phyloP scores from a whole-genome alignment of 2,797 vertebrate genomes.

The Cetoscarus ocellatus region DNA sequence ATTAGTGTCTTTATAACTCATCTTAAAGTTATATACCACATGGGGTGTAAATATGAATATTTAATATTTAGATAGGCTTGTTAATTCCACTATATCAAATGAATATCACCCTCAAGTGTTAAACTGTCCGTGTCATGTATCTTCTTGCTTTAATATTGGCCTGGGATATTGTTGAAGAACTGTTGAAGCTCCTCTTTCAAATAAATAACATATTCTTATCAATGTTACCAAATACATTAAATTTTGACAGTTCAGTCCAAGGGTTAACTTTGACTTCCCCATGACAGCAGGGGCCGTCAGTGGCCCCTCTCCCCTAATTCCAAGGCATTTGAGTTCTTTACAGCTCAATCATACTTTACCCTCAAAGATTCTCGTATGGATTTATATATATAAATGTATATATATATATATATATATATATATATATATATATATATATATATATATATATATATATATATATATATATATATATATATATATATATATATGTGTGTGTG shows the following conservation, averaged over 20 bases:
- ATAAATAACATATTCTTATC: no score
- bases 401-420: no score
- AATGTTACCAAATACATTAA: no score
- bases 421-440: no score
- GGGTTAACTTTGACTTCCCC: not conserved
- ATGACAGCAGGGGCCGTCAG: not conserved
- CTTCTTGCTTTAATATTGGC: not conserved
- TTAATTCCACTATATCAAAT: not conserved
- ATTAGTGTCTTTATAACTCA: not conserved
- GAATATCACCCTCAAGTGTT: not conserved
- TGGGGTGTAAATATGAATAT: not conserved
- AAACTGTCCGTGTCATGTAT: not conserved
- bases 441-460: no score
- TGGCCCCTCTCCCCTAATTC: not conserved
- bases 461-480: no score
- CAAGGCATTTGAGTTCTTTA: not conserved
- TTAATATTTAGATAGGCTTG: not conserved
- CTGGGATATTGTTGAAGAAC: not conserved
- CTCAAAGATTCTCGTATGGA: no score
- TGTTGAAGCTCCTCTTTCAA: no score
- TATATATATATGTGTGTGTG: no score
- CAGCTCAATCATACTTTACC: not conserved
- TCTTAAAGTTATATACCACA: not conserved
- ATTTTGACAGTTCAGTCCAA: no score
- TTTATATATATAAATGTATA: no score